phyloP scores from a whole-genome alignment of 2,888 invertebrate genomes.

The Tillus elongatus region DNA sequence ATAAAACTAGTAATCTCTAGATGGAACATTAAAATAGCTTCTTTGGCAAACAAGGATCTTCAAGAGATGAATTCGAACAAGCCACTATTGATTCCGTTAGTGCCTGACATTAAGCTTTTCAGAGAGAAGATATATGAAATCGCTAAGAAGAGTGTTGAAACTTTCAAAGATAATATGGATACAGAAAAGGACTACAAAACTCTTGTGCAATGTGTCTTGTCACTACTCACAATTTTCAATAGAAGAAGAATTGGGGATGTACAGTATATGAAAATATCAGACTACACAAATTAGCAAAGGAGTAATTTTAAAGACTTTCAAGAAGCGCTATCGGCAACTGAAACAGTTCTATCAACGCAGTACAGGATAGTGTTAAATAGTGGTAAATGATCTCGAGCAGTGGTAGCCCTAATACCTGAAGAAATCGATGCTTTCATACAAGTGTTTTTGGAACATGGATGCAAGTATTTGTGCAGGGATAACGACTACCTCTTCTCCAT shows the following conservation, averaged over 20 bases:
- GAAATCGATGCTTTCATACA: slow-evolving; percentile 1
- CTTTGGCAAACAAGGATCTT: slow-evolving; percentile 3
- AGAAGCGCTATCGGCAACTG: slow-evolving; percentile 18
- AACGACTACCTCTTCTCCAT: slow-evolving; percentile 1
- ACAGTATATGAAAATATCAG: slow-evolving; percentile 22
- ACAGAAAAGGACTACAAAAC: slow-evolving; percentile 3
- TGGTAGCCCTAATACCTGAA: background rate
- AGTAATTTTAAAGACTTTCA: slow-evolving; percentile 17
- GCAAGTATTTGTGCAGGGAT: slow-evolving; percentile 1
- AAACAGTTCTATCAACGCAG: slow-evolving; percentile 19
- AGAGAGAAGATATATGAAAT: slow-evolving; percentile 3
- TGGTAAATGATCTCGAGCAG: slow-evolving; percentile 13
- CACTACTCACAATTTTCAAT: slow-evolving; percentile 16
- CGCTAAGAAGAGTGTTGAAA: slow-evolving; percentile 3
- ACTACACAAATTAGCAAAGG: slow-evolving; percentile 14
- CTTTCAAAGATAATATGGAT: slow-evolving; percentile 3
- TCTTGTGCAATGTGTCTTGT: slow-evolving; percentile 3
- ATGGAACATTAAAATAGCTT: slow-evolving; percentile 3
- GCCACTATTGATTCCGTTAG: slow-evolving; percentile 3
- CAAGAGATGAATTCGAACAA: slow-evolving; percentile 1
- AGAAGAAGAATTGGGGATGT: slow-evolving; percentile 25
- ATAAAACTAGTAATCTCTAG: background rate
- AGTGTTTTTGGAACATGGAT: slow-evolving; percentile 2
- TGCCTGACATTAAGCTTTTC: slow-evolving; percentile 2
- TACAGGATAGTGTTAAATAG: slow-evolving; percentile 2